Evolutionary conservation across 2,888 invertebrate genomes (phyloP).

Genomic region (Prostheceraeus crozeri): DNA sequence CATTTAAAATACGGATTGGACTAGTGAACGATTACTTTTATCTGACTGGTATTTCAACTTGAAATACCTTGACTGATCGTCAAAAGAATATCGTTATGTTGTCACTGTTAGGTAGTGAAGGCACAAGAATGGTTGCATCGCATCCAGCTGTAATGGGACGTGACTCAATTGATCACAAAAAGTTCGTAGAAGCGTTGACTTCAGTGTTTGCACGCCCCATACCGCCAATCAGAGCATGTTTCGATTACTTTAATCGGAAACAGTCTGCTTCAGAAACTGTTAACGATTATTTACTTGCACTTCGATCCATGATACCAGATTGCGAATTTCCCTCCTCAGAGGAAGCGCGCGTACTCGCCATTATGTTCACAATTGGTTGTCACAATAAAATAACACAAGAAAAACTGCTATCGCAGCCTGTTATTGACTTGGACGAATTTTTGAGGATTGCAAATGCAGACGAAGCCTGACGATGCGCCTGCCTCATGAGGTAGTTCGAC

Average conservation of each 20-base stretch:
- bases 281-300: constrained; percentile 1
- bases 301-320: neutral
- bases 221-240: neutral
- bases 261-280: constrained; percentile 15
- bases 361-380: constrained; percentile 2
- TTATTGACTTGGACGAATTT: neutral
- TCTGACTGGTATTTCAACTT: too few relatives aligned
- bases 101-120: constrained; percentile 1
- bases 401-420: constrained; percentile 1
- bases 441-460: neutral
- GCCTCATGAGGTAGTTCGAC: too few relatives aligned
- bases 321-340: constrained; percentile 5
- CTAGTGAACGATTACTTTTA: too few relatives aligned
- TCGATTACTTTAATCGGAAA: constrained; percentile 3
- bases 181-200: neutral
- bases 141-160: constrained; percentile 3
- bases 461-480: too few relatives aligned
- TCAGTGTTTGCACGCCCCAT: neutral
- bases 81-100: constrained; percentile 3
- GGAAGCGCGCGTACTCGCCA: constrained; percentile 1
- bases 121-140: constrained; percentile 5
- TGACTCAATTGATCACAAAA: neutral
- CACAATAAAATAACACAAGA: neutral
- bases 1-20: too few relatives aligned
- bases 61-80: neutral